Base-by-base conservation (phyloP, 2,797 vertebrate genomes). In the Huso huso region DNA sequence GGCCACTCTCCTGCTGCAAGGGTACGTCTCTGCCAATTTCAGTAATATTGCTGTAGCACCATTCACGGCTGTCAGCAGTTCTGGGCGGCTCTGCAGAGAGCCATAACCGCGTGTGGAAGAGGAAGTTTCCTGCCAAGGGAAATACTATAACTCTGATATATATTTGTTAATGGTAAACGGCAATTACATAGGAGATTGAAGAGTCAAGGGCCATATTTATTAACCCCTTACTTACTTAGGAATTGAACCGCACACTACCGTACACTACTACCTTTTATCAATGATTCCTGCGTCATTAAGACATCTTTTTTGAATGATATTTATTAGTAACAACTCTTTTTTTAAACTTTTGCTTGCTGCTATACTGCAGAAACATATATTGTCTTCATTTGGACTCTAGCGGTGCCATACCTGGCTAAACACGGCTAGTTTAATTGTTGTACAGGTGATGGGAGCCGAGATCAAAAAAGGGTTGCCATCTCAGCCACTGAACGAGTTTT, bases 41-140 rank as follows among this genome's bases (percentile, higher is more conserved):
- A 87, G 89, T 93, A 93, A 95, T 93, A 92, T 90, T 90, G 90
- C 85, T 85, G 87, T 88, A 89, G 86, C 83, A 72, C 74, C 84
- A 84, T 93, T 93, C 73, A 82, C 85, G 88, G 84, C 84, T 86
- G 91, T 95, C 93, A 95, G 93, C 93, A 94, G 79, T 93, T 95
- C 90, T 87, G 79, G 80, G 89, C 83, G 81, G 78, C 84, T 94
- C 91, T 89, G 81, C 85, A 83, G 92, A 94, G 91, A 87, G 87
- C 84, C 85, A 81, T 91, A 92, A 93, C 82, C 77, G 85, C 85
- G 82, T 86, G 85, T 87, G 80, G 81, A 87, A 86, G 89, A 85
- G 85, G 84, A 78, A 80, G 83, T 84, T 84, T 87, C 82, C 88
- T 88, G 90, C 94, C 93, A 93, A 86, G 84, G 89, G 87, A 92